Conservation (phyloP, 1,140 invertebrate genomes). For the Brachionus plicatilis region DNA sequence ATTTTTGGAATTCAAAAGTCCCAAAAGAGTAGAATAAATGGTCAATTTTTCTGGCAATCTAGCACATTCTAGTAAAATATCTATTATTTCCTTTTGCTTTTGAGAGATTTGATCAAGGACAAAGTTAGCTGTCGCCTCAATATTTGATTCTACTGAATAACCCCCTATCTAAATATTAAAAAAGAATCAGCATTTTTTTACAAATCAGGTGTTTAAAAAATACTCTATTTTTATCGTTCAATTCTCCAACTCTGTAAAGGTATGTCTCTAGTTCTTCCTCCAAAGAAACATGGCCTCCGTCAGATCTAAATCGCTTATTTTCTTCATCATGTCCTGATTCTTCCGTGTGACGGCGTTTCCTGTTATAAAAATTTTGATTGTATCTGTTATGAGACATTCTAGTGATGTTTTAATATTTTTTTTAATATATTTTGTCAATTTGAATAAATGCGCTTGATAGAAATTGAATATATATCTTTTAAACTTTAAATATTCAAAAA, state of each 20-base stretch:
- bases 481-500: not conserved
- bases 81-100: constrained; percentile 3
- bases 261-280: constrained; percentile 17
- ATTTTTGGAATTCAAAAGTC: constrained; percentile 32
- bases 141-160: constrained; percentile 36
- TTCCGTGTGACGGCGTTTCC: not conserved
- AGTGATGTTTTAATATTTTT: not conserved
- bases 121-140: not conserved
- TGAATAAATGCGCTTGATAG: not conserved
- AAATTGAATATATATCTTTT: not conserved
- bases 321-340: constrained; percentile 9
- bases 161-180: not conserved
- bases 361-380: constrained; percentile 31
- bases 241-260: constrained; percentile 9
- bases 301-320: not conserved
- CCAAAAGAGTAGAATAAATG: constrained; percentile 32
- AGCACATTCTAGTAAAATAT: constrained; percentile 11
- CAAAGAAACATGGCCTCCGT: not conserved
- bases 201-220: too few relatives aligned
- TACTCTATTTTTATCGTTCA: constrained; percentile 32
- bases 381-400: not conserved
- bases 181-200: not conserved
- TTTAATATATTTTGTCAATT: not conserved
- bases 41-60: constrained; percentile 18
- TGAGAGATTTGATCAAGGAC: not conserved